A percentile compares a stretch with the other conserved stretches of the same genome.
These are phyloP conservation scores for Bombylius discolor DNA, from an alignment of 2,888 invertebrate genomes.

Conservation along the genomic window DNA sequence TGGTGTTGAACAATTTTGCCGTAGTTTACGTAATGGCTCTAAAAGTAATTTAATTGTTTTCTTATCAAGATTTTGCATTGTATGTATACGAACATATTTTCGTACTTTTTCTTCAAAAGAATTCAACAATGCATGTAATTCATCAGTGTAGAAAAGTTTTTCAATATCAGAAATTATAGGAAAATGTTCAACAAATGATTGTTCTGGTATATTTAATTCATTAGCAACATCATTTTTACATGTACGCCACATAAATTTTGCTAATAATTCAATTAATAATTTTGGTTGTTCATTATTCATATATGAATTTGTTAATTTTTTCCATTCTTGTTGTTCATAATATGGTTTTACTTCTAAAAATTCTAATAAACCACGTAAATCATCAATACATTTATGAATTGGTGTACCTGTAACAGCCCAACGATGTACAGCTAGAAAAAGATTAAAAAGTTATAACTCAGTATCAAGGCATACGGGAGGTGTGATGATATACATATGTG, in stretches of 20 bases:
- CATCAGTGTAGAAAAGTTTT: slow-evolving; percentile 55
- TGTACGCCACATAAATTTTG: slow-evolving; percentile 54
- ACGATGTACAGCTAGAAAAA: slow-evolving; percentile 41
- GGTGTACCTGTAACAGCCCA: slow-evolving; percentile 71
- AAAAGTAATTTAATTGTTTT: slow-evolving; percentile 27
- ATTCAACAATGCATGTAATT: slow-evolving; percentile 40
- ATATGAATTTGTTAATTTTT: slow-evolving; percentile 14
- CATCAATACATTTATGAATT: slow-evolving; percentile 44
- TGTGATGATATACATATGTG: no score
- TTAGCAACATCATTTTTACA: slow-evolving; percentile 51
- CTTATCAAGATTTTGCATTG: slow-evolving; percentile 38
- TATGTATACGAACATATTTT: slow-evolving; percentile 31
- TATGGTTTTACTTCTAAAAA: slow-evolving; percentile 34
- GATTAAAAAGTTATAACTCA: not conserved
- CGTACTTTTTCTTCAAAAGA: slow-evolving; percentile 38
- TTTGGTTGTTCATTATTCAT: slow-evolving; percentile 5
- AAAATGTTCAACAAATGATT: slow-evolving; percentile 44
- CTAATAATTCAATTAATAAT: slow-evolving; percentile 38
- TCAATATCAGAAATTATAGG: slow-evolving; percentile 59
- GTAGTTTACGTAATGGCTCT: slow-evolving; percentile 48
- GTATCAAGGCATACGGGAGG: not conserved
- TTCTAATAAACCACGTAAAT: slow-evolving; percentile 31
- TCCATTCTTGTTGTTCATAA: slow-evolving; percentile 22
- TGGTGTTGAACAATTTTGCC: slow-evolving; percentile 61
- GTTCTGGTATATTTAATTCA: slow-evolving; percentile 54